Evolutionary conservation across 2,797 vertebrate genomes (phyloP).

Genomic region (Columba guinea): DNA sequence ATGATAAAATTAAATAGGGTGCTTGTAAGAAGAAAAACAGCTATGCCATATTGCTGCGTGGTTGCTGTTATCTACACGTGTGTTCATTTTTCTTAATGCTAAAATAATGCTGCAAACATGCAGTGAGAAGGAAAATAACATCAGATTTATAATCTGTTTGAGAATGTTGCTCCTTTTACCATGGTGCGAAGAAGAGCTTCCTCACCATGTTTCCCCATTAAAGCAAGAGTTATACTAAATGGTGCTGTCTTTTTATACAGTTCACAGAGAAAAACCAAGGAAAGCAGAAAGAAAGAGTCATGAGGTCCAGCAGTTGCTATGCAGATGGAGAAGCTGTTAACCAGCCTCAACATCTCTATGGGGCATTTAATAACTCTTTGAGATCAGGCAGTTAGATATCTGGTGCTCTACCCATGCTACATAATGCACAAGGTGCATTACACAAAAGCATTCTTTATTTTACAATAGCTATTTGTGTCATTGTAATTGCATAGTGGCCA

Average conservation of each 20-base stretch:
- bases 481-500: not conserved
- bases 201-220: not conserved
- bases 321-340: not conserved
- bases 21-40: not conserved
- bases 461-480: not conserved
- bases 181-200: not conserved
- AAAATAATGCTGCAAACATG: slow-evolving; percentile 46
- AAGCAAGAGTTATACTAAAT: not conserved
- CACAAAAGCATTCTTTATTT: not conserved
- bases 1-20: not conserved
- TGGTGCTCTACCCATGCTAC: not conserved
- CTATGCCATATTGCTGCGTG: slow-evolving; percentile 15
- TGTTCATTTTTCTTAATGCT: slow-evolving; percentile 34
- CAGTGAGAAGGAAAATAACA: slow-evolving; percentile 2
- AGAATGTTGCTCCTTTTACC: slow-evolving; percentile 51
- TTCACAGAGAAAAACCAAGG: not conserved
- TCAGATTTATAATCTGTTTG: slow-evolving; percentile 34
- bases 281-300: not conserved
- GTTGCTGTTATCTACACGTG: not conserved
- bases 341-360: not conserved
- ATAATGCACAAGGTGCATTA: not conserved
- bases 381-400: not conserved
- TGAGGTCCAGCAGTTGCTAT: not conserved
- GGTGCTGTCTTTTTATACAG: not conserved
- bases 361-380: not conserved